Evolutionary conservation across 1,140 invertebrate genomes (phyloP).

Genomic region (Episyrphus balteatus): DNA sequence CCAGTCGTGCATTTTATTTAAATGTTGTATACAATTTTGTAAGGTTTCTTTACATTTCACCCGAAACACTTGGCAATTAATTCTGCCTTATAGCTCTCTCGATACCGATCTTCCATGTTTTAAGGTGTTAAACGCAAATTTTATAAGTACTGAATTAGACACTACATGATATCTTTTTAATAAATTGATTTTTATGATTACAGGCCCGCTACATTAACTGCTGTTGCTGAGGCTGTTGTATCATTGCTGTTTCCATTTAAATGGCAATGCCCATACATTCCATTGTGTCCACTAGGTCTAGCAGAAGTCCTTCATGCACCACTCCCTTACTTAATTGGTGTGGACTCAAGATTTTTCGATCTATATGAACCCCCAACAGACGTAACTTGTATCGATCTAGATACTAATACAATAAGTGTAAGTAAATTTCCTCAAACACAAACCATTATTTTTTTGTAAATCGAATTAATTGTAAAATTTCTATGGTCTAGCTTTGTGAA

Average conservation of each 20-base stretch:
- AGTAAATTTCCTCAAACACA: conserved; percentile 18
- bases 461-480: background rate
- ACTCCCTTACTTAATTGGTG: conserved; percentile 92
- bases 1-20: too few relatives aligned
- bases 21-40: too few relatives aligned
- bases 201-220: conserved; percentile 87
- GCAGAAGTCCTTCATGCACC: conserved; percentile 89
- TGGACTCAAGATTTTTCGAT: conserved; percentile 95
- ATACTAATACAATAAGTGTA: conserved; percentile 88
- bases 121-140: too few relatives aligned
- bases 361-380: conserved; percentile 91
- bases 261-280: conserved; percentile 99
- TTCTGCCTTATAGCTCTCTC: too few relatives aligned
- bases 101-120: too few relatives aligned
- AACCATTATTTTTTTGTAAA: background rate
- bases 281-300: conserved; percentile 86
- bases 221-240: conserved; percentile 97
- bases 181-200: conserved; percentile 10
- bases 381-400: conserved; percentile 95
- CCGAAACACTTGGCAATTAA: too few relatives aligned
- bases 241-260: conserved; percentile 97
- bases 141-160: too few relatives aligned
- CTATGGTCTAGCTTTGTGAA: conserved; percentile 59
- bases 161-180: too few relatives aligned
- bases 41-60: too few relatives aligned